Base-by-base conservation (phyloP, 2,797 vertebrate genomes). In the Clarias pachynema region DNA sequence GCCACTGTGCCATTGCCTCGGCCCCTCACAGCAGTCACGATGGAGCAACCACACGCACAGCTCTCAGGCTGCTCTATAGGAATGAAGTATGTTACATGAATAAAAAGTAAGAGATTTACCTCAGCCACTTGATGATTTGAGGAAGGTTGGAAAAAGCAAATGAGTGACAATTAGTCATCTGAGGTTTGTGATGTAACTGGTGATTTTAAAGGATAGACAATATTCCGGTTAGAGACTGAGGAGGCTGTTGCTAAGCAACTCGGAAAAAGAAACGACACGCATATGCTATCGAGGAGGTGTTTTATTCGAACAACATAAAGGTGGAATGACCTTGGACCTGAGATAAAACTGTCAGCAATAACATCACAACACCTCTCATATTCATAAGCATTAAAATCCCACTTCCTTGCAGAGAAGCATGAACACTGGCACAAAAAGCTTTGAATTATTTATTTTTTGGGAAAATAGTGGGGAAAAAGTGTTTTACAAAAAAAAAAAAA, bases 201-300 rank as follows among this genome's bases (percentile, higher is more conserved):
- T 73, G 40, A n/a, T 26, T 74, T 56, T 22, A 9, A 31, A 49
- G 8, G 44, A 15, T 18, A 75, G 49, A 74, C 34, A 31, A 74
- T 49, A 73, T 53, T n/a, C 5, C 18, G 24, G 44, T 53, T 53
- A 18, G 72, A 53, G 44, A 53, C 44, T 7, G 5, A 26, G 70
- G 70, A 73, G 2, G n/a, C 72, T 74, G 72, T 74, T 74, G 72
- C 72, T 74, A 26, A 74, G 72, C 44, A 74, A 53, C 72, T 29
- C 2, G 14, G n/a, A 73, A 44, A 72, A 73, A 49, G 22, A 73
- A n/a, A 73, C n/a, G 70, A 26, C 40, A 49, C 24, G 70, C 40
- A 49, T 73, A 26, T n/a, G 24, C 40, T 44, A 26, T 15, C 16
- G 22, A 49, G 70, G 6, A 44, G 24, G 40, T n/a, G 2, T 73